These are phyloP conservation scores for Drosophila takahashii DNA, from an alignment of 1,140 invertebrate genomes.

Conservation along the genomic window DNA sequence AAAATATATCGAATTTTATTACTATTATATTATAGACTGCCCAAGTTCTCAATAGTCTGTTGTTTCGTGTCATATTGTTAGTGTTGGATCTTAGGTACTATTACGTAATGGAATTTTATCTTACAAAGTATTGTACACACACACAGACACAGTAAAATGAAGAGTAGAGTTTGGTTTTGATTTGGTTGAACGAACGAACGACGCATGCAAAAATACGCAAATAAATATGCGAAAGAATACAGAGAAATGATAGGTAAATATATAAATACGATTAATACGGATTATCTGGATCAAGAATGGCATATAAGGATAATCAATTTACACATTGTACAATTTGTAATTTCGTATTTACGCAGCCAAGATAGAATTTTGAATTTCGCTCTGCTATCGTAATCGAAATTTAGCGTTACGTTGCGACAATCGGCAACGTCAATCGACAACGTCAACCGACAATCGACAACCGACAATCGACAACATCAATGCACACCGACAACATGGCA, in stretches of 20 bases:
- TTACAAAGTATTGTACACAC: constrained; percentile 80
- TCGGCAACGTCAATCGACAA: background rate
- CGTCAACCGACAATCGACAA: constrained; percentile 14
- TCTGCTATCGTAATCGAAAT: background rate
- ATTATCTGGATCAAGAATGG: constrained; percentile 45
- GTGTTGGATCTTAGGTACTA: constrained; percentile 57
- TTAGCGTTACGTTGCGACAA: constrained; percentile 8
- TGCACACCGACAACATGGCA: constrained; percentile 26
- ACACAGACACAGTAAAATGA: constrained; percentile 82
- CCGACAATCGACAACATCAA: constrained; percentile 8
- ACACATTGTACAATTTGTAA: constrained; percentile 16
- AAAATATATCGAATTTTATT: too few relatives aligned
- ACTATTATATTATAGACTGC: too few relatives aligned
- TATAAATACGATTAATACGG: constrained; percentile 47
- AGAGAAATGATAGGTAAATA: constrained; percentile 67
- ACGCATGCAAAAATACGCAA: constrained; percentile 76
- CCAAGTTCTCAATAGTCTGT: background rate
- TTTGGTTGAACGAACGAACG: constrained; percentile 68
- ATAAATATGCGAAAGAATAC: constrained; percentile 75
- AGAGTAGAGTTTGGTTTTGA: constrained; percentile 56
- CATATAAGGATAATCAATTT: constrained; percentile 33
- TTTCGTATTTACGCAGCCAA: constrained; percentile 27
- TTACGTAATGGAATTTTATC: constrained; percentile 74
- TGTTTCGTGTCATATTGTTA: constrained; percentile 32
- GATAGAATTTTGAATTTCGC: constrained; percentile 3